Conservation (phyloP, 2,888 invertebrate species). For the Melieria omissa region DNA sequence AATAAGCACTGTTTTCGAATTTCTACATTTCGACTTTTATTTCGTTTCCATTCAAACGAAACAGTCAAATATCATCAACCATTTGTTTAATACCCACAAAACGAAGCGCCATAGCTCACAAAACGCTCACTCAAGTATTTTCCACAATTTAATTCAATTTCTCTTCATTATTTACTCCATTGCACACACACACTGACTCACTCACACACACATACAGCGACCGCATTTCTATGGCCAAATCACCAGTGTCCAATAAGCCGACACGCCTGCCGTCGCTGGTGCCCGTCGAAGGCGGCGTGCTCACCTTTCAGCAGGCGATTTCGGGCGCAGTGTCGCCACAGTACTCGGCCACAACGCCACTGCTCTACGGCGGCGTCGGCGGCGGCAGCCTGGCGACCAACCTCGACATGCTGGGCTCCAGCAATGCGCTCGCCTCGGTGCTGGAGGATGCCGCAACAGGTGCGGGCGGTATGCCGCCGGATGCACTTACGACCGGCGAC, state of each 20-base stretch:
- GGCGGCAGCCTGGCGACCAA: constrained; percentile 38
- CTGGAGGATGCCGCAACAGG: constrained; percentile 51
- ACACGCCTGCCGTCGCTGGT: constrained; percentile 44
- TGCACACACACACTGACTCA: not conserved
- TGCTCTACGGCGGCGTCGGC: constrained; percentile 39
- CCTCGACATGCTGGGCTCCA: constrained; percentile 44
- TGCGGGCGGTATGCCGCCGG: constrained; percentile 25
- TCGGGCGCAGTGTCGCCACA: constrained; percentile 65
- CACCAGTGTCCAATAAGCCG: constrained; percentile 52
- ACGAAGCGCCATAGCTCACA: no score
- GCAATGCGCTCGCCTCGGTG: constrained; percentile 40
- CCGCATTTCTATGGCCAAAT: constrained; percentile 57
- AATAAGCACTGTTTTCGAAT: not conserved
- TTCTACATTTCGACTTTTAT: no score
- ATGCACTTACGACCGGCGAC: constrained; percentile 38
- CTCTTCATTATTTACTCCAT: not conserved
- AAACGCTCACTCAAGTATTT: no score
- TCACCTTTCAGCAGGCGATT: constrained; percentile 65
- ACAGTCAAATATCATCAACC: no score
- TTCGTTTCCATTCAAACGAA: no score
- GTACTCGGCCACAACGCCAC: constrained; percentile 52
- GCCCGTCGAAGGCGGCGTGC: constrained; percentile 55
- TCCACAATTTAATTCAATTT: constrained; percentile 16
- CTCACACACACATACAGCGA: constrained; percentile 52
- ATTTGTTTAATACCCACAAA: no score